phyloP scores from a whole-genome alignment of 1,140 invertebrate species.

The Apis laboriosa region DNA sequence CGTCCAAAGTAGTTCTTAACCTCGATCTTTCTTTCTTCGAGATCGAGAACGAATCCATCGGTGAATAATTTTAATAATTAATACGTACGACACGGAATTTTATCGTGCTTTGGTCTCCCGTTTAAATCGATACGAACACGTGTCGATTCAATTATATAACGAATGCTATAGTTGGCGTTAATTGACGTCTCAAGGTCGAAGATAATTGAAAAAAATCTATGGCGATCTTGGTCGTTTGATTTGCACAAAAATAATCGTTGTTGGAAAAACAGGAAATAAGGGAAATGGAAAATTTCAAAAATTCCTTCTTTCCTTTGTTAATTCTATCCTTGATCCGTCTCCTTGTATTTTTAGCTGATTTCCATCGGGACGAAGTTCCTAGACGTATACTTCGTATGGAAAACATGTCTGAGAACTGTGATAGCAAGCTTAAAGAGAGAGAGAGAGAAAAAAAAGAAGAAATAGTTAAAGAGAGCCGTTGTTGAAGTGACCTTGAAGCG shows the following conservation, averaged over 20 bases:
- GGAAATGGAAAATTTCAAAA: not conserved
- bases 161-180: not conserved
- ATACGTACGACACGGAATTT: no score
- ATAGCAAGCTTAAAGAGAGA: not conserved
- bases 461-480: not conserved
- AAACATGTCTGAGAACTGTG: constrained; percentile 22
- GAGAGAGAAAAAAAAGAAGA: not conserved
- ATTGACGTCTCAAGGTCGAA: not conserved
- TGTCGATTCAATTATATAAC: no score
- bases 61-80: no score
- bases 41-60: no score
- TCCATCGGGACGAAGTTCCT: no score
- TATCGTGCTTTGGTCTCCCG: not conserved
- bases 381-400: not conserved
- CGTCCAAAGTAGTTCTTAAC: constrained; percentile 26
- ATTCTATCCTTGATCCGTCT: no score
- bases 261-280: no score
- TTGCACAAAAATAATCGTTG: no score
- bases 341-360: no score
- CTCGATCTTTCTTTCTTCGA: not conserved
- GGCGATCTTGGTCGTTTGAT: not conserved
- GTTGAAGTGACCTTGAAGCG: constrained; percentile 17
- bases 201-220: not conserved
- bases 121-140: not conserved
- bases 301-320: not conserved